These are phyloP conservation scores for Zaprionus vittiger DNA, from an alignment of 1,140 invertebrate species.

Conservation along the genomic window DNA sequence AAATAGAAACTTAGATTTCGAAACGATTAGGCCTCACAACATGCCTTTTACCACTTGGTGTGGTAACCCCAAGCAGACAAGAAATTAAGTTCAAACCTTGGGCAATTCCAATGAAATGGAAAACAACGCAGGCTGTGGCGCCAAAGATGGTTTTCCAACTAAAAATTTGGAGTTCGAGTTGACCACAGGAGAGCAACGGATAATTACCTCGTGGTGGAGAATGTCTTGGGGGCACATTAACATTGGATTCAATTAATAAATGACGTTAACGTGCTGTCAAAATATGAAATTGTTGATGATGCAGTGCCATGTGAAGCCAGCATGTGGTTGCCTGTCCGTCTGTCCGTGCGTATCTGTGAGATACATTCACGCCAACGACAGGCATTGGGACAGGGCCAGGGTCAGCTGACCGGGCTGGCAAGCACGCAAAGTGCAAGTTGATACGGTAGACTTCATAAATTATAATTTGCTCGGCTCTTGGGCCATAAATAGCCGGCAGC, in stretches of 20 bases:
- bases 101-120: conserved; percentile 71
- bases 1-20: conserved; percentile 66
- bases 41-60: conserved; percentile 50
- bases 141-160: conserved; percentile 54
- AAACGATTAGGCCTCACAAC: conserved; percentile 70
- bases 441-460: conserved; percentile 73
- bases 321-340: conserved; percentile 39
- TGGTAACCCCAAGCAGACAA: conserved; percentile 8
- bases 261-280: conserved; percentile 82
- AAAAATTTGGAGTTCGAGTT: conserved; percentile 26
- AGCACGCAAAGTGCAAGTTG: conserved; percentile 70
- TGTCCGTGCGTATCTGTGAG: conserved; percentile 52
- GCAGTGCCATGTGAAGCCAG: conserved; percentile 62
- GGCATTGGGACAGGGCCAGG: conserved; percentile 1
- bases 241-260: conserved; percentile 78
- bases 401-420: neutral
- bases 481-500: conserved; percentile 54
- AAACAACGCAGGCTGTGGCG: conserved; percentile 70
- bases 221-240: conserved; percentile 53
- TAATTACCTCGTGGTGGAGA: conserved; percentile 58
- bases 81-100: conserved; percentile 53
- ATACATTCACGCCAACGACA: conserved; percentile 37
- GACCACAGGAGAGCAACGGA: conserved; percentile 66
- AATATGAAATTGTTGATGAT: conserved; percentile 78
- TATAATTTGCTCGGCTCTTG: conserved; percentile 69